These are phyloP conservation scores for Drosophila lowei DNA, from an alignment of 1,140 invertebrate genomes.

Conservation along the genomic window DNA sequence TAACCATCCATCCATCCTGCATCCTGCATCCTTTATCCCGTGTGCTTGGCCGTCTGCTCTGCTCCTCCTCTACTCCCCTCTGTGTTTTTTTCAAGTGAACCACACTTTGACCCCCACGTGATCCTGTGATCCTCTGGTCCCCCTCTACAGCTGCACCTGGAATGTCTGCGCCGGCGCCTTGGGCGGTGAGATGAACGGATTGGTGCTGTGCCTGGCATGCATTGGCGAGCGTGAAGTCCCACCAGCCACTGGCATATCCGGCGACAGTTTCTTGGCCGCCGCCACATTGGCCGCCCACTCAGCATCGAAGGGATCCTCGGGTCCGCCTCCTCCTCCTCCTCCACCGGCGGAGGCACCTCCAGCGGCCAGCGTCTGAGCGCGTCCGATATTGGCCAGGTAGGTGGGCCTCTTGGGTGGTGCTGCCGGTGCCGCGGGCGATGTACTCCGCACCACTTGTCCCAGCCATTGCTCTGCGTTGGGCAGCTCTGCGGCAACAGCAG, in stretches of 20 bases:
- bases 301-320: constrained; percentile 91
- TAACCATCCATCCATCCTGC: constrained; percentile 28
- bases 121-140: not conserved
- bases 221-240: constrained; percentile 50
- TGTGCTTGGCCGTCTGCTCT: constrained; percentile 15
- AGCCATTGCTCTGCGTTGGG: constrained; percentile 91
- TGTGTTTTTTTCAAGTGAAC: constrained; percentile 76
- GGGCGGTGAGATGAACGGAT: constrained; percentile 85
- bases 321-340: constrained; percentile 63
- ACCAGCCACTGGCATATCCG: constrained; percentile 58
- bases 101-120: constrained; percentile 62
- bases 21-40: constrained; percentile 1
- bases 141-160: constrained; percentile 87
- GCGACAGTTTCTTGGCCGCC: constrained; percentile 74
- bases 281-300: constrained; percentile 89
- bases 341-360: constrained; percentile 58
- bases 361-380: constrained; percentile 86
- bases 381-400: constrained; percentile 85
- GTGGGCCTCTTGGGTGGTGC: constrained; percentile 84
- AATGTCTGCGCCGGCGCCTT: constrained; percentile 85
- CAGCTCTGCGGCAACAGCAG: constrained; percentile 69
- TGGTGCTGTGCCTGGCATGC: constrained; percentile 82
- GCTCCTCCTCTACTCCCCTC: not conserved
- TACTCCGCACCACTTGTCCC: constrained; percentile 87
- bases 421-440: constrained; percentile 78